A percentile compares a stretch with the other conserved stretches of the same genome.
Conservation (phyloP, 1,140 invertebrate genomes). For the Gyrodactylus salaris region DNA sequence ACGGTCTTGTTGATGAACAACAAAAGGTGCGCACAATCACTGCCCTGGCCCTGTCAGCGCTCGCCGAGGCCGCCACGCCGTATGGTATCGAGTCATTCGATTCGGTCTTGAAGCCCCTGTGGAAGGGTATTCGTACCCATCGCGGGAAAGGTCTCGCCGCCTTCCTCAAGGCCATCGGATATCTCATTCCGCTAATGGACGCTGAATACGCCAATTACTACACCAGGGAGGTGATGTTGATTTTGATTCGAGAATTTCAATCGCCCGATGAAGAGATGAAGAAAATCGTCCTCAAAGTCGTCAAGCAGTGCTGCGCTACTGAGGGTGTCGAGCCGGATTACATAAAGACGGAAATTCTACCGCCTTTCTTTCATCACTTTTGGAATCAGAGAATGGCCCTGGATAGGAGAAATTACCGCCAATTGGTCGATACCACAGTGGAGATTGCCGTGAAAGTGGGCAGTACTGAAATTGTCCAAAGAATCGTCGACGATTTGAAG, state of each 20-base stretch:
- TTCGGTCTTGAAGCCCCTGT: slow-evolving; percentile 83
- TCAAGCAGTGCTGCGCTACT: slow-evolving; percentile 98
- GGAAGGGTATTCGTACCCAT: slow-evolving; percentile 93
- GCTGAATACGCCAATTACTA: slow-evolving; percentile 99
- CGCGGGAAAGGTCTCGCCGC: slow-evolving; percentile 89
- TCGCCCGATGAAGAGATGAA: slow-evolving; percentile 99
- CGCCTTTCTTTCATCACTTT: slow-evolving; percentile 95
- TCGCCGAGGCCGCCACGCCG: slow-evolving; percentile 74
- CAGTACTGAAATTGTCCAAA: slow-evolving; percentile 81
- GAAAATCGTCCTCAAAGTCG: slow-evolving; percentile 95
- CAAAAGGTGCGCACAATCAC: slow-evolving; percentile 68
- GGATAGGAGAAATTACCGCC: slow-evolving; percentile 68
- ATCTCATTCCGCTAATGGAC: slow-evolving; percentile 94
- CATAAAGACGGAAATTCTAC: slow-evolving; percentile 91
- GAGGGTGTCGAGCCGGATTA: slow-evolving; percentile 97
- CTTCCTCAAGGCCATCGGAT: slow-evolving; percentile 93
- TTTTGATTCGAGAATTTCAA: slow-evolving; percentile 90
- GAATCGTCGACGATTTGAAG: slow-evolving; percentile 91
- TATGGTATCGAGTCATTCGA: slow-evolving; percentile 99
- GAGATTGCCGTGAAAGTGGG: slow-evolving; percentile 94
- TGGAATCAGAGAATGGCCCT: slow-evolving; percentile 99
- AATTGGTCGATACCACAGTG: slow-evolving; percentile 87
- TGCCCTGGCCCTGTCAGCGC: slow-evolving; percentile 73
- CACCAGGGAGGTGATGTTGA: slow-evolving; percentile 95
- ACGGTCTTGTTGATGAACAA: slow-evolving; percentile 40